Percentiles rank a stretch among this genome's conserved stretches.
These are phyloP conservation scores for Sebastes ruberrimus DNA, from an alignment of 2,797 vertebrate genomes.

Conservation along the genomic window DNA sequence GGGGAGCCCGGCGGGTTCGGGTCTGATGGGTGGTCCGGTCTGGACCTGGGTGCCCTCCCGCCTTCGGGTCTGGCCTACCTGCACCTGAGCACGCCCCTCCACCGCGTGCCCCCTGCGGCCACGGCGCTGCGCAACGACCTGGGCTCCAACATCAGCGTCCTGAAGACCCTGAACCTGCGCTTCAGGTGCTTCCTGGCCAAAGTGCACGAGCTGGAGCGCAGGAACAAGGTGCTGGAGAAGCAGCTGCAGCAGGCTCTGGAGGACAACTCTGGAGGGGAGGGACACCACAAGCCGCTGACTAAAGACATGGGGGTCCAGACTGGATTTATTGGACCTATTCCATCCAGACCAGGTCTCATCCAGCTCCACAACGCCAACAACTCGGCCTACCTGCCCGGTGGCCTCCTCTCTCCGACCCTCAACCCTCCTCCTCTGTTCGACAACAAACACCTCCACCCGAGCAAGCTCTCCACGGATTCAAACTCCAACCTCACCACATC, in stretches of 20 bases:
- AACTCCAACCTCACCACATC: conserved; percentile 69
- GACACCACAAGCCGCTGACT: conserved; percentile 67
- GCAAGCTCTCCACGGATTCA: conserved; percentile 31
- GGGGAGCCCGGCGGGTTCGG: conserved; percentile 69
- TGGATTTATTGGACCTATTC: conserved; percentile 80
- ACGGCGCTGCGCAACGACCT: conserved; percentile 91
- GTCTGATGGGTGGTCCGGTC: conserved; percentile 57
- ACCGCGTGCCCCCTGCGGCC: conserved; percentile 77
- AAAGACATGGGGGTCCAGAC: conserved; percentile 89
- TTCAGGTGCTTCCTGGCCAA: conserved; percentile 94
- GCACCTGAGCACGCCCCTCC: conserved; percentile 63
- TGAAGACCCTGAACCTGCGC: conserved; percentile 92
- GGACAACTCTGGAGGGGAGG: conserved; percentile 54
- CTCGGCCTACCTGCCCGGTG: conserved; percentile 65
- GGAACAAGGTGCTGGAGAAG: conserved; percentile 92
- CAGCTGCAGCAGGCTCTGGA: conserved; percentile 90
- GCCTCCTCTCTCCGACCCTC: conserved; percentile 71
- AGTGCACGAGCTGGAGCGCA: conserved; percentile 91
- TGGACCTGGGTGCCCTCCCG: conserved; percentile 72
- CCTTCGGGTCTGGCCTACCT: conserved; percentile 69
- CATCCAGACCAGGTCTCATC: conserved; percentile 62
- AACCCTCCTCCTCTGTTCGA: conserved; percentile 57
- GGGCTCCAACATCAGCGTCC: conserved; percentile 92
- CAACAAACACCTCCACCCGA: conserved; percentile 37
- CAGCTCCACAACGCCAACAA: conserved; percentile 67